Evolutionary conservation across 2,888 invertebrate genomes (phyloP).

Genomic region (Meliscaeva auricollis): DNA sequence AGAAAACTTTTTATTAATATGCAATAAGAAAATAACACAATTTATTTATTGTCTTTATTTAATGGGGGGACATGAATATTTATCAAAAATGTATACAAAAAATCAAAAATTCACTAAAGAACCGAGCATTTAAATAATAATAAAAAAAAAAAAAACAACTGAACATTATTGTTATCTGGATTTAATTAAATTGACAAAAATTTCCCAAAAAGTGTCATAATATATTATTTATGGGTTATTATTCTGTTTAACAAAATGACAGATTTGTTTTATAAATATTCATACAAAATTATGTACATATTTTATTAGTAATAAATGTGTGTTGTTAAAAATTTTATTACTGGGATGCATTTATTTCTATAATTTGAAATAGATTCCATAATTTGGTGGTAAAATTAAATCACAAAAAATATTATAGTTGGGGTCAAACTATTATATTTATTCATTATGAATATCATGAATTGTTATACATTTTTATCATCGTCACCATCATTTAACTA

Average conservation of each 20-base stretch:
- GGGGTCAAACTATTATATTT: not conserved
- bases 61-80: slow-evolving; percentile 59
- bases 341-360: not conserved
- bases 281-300: slow-evolving; percentile 33
- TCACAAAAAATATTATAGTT: not conserved
- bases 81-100: slow-evolving; percentile 41
- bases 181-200: slow-evolving; percentile 53
- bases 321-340: slow-evolving; percentile 24
- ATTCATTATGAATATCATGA: not conserved
- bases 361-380: not conserved
- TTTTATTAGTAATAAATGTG: slow-evolving; percentile 9
- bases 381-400: slow-evolving; percentile 12
- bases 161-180: slow-evolving; percentile 40
- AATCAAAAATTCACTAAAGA: slow-evolving; percentile 36
- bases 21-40: slow-evolving; percentile 51
- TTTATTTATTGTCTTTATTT: slow-evolving; percentile 51
- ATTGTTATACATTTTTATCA: not conserved
- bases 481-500: not conserved
- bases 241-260: slow-evolving; percentile 43
- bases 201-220: slow-evolving; percentile 45
- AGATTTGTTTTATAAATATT: slow-evolving; percentile 64
- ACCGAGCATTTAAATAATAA: slow-evolving; percentile 7
- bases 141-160: too few relatives aligned
- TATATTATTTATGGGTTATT: slow-evolving; percentile 37
- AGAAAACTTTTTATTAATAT: slow-evolving; percentile 29